A percentile compares a stretch with the other conserved stretches of the same genome.
These are phyloP conservation scores for Adrianichthys oophorus DNA, from an alignment of 2,797 vertebrate genomes.

Conservation along the genomic window DNA sequence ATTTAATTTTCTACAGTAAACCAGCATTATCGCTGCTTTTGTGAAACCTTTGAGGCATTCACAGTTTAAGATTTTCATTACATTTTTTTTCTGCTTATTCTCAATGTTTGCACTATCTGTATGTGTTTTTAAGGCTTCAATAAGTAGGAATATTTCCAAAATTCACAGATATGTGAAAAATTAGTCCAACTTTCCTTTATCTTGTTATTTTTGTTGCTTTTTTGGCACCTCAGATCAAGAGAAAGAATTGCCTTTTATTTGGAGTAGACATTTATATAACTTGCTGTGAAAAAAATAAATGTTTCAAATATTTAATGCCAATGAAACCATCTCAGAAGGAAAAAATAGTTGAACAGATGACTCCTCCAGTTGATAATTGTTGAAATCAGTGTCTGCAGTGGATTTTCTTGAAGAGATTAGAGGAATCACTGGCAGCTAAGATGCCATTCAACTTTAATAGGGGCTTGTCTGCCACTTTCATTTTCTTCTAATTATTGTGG, in stretches of 20 bases:
- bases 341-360: conserved; percentile 6
- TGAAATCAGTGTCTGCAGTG: not conserved
- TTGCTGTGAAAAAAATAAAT: conserved; percentile 5
- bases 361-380: not conserved
- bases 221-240: not conserved
- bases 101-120: no score
- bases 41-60: no score
- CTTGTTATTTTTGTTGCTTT: no score
- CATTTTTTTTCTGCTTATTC: no score
- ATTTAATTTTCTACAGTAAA: no score
- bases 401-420: not conserved
- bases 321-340: not conserved
- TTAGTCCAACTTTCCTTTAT: no score
- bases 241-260: not conserved
- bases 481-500: conserved; percentile 34
- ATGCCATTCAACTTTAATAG: conserved; percentile 20
- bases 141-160: no score
- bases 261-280: conserved; percentile 3
- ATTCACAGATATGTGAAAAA: no score
- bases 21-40: no score
- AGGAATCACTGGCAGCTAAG: conserved; percentile 1
- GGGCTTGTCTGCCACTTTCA: conserved; percentile 10
- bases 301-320: conserved; percentile 1
- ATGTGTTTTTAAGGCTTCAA: no score
- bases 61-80: no score